Evolutionary conservation across 92 coral and sea anemone species (phyloP).

Genomic region (Diadumene lineata): DNA sequence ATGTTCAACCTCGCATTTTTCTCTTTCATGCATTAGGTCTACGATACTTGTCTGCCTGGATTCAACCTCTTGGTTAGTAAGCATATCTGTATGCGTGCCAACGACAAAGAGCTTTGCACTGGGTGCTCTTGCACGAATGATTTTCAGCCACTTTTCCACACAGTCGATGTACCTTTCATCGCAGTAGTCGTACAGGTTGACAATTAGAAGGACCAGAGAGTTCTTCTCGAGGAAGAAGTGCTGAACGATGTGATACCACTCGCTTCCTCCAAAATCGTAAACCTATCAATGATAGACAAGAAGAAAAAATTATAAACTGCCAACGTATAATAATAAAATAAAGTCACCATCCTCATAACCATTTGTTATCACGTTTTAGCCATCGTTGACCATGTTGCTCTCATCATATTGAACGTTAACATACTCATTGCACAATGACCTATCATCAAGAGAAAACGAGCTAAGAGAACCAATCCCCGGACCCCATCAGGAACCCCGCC

Average conservation of each 20-base stretch:
- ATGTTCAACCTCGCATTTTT: constrained; percentile 3
- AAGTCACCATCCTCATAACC: not conserved
- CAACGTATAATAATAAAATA: not conserved
- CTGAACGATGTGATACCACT: constrained; percentile 56
- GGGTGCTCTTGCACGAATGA: constrained; percentile 54
- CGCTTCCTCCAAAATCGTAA: constrained; percentile 67
- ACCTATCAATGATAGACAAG: constrained; percentile 2
- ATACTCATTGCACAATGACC: no score
- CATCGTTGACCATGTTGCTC: no score
- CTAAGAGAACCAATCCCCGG: no score
- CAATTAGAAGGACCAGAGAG: constrained; percentile 51
- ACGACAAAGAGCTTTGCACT: constrained; percentile 51
- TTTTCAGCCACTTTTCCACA: constrained; percentile 61
- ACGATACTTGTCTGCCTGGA: constrained; percentile 15
- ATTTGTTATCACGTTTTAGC: no score
- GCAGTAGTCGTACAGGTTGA: constrained; percentile 48
- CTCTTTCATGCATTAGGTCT: constrained; percentile 16
- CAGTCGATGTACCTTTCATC: constrained; percentile 35
- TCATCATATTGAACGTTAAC: no score
- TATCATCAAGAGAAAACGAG: no score
- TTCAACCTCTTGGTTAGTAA: not conserved
- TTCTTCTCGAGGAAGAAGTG: constrained; percentile 60
- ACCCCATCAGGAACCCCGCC: no score
- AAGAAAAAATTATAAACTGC: not conserved
- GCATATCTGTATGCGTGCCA: constrained; percentile 54